Conservation (phyloP, 1,140 invertebrate genomes). For the Scaptomyza graminum region DNA sequence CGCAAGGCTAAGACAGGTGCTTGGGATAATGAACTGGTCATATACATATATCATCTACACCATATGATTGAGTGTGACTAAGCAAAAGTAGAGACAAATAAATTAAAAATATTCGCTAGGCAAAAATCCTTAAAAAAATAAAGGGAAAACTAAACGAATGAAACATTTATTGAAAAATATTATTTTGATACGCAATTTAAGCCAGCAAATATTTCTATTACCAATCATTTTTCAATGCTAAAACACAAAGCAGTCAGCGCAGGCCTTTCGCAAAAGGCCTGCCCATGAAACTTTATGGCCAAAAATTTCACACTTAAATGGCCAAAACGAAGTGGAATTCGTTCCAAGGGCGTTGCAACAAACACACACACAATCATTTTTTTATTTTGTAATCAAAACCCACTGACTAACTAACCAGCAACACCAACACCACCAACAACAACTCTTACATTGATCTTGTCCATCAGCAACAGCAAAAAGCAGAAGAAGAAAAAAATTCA, state of each 20-base stretch:
- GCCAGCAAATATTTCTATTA: neutral
- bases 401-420: slow-evolving; percentile 59
- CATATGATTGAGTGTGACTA: slow-evolving; percentile 5
- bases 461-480: slow-evolving; percentile 43
- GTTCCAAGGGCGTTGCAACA: slow-evolving; percentile 65
- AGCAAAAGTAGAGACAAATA: neutral
- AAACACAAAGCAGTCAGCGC: too few species aligned
- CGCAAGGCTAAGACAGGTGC: slow-evolving; percentile 16
- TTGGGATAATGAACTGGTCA: slow-evolving; percentile 36
- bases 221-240: neutral
- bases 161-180: neutral
- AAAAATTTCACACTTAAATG: slow-evolving; percentile 53
- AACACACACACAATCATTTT: slow-evolving; percentile 4
- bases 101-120: too few species aligned
- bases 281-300: slow-evolving; percentile 1
- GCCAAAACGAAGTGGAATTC: slow-evolving; percentile 50
- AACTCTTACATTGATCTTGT: slow-evolving; percentile 62
- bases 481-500: slow-evolving; percentile 26
- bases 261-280: neutral
- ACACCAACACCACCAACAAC: slow-evolving; percentile 22
- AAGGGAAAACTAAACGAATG: neutral
- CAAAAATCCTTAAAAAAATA: too few species aligned
- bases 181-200: neutral
- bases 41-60: neutral
- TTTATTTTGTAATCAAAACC: slow-evolving; percentile 45